Percentiles rank a stretch among this genome's conserved stretches.
These are phyloP conservation scores for Myotis planiceps DNA, from an alignment of 2,797 vertebrate species.

Conservation along the genomic window DNA sequence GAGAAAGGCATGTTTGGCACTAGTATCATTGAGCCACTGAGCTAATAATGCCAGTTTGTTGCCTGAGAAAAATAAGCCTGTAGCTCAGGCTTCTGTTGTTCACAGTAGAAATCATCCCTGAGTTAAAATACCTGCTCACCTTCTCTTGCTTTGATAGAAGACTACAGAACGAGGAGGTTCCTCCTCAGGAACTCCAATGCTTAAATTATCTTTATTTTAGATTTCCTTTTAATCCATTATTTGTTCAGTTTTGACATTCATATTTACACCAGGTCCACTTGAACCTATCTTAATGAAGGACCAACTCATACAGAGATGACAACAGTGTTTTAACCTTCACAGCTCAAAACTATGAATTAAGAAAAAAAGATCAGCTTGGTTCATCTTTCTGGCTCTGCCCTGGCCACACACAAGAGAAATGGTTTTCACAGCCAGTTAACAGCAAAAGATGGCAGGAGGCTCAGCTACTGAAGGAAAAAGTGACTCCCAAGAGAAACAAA, in stretches of 20 bases:
- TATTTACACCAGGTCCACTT: neutral
- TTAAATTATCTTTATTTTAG: neutral
- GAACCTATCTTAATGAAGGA: neutral
- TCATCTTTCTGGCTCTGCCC: neutral
- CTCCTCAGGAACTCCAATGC: neutral
- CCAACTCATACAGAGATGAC: neutral
- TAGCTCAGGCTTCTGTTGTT: neutral
- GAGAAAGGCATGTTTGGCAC: neutral
- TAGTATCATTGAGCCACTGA: neutral
- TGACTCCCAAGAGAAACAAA: neutral
- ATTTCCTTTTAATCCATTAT: slow-evolving; percentile 14
- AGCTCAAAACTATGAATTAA: neutral
- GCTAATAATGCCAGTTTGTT: neutral
- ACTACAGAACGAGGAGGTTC: neutral
- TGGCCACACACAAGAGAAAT: neutral
- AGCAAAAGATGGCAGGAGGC: too few relatives aligned
- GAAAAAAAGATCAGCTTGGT: neutral
- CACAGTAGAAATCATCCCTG: neutral
- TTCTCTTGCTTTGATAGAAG: neutral
- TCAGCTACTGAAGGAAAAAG: neutral
- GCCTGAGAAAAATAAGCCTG: neutral
- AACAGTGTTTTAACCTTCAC: neutral
- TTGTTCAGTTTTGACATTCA: neutral
- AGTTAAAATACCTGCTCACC: neutral
- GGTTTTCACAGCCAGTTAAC: neutral